A percentile compares a stretch with the other conserved stretches of the same genome.
phyloP scores from a whole-genome alignment of 2,113 vertebrate species.

The Oenanthe melanoleuca region DNA sequence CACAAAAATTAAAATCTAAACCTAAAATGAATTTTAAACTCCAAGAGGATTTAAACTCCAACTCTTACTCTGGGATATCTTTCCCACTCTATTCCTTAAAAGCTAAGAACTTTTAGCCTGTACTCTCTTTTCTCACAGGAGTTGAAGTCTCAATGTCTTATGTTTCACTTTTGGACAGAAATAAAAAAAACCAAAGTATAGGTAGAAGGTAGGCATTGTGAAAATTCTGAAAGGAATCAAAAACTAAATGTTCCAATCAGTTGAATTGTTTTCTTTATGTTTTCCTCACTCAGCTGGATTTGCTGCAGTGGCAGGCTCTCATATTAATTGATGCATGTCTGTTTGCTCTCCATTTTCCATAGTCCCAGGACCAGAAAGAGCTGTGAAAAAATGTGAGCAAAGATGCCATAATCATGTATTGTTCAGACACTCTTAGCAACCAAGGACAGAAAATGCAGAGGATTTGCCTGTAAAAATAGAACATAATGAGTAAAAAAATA shows the following conservation, averaged over 20 bases:
- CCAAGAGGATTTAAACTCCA: neutral
- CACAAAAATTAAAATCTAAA: neutral
- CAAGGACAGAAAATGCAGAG: neutral
- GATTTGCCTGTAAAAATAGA: neutral
- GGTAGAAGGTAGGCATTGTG: neutral
- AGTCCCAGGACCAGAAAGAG: neutral
- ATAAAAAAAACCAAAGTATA: neutral
- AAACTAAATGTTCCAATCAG: neutral
- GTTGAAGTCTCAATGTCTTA: neutral
- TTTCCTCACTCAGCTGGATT: neutral
- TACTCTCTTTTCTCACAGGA: neutral
- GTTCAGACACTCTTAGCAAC: neutral
- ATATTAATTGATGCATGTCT: neutral
- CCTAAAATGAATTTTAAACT: neutral
- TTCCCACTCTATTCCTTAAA: neutral
- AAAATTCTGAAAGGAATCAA: neutral
- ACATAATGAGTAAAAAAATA: neutral
- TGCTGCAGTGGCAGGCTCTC: neutral
- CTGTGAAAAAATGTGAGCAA: accelerated
- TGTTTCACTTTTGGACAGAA: neutral
- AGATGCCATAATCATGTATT: neutral
- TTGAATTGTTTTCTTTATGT: neutral
- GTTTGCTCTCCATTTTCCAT: neutral
- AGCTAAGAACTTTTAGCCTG: neutral
- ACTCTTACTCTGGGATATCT: neutral